Base-by-base conservation (phyloP, 2,113 vertebrate genomes). In the Pyxicephalus adspersus region DNA sequence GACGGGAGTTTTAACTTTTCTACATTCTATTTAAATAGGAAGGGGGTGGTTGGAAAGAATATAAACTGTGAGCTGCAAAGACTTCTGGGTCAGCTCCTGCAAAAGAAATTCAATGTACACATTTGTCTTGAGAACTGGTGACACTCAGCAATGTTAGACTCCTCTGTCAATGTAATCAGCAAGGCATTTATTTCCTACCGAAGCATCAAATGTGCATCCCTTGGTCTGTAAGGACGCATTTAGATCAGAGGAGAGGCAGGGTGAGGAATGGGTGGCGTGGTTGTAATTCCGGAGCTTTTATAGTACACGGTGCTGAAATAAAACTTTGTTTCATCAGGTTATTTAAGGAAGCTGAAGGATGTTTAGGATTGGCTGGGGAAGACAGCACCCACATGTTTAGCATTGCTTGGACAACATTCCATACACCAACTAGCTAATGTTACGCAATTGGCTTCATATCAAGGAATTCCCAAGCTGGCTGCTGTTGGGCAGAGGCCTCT, bases 371-470 rank as follows among this genome's bases (percentile, higher is more conserved):
- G 17, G 5, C 25, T 23, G 31, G 75, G 51, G 61, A 7, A 26
- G 17, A 57, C 9, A 25, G 11, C 4, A 25, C 26, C 11, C n/a
- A 54, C 38, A 61, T 54, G 26, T 4, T 72, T 80, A 16, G 23
- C 38, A 61, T 72, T 72, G 50, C 45, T 23, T 22, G 6, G 25
- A n/a, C 15, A 34, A 38, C 55, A 13, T 57, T 23, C 51, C 83
- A 34, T 58, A 34, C 54, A 84, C 63, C 51, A 34, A 52, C 75
- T 34, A 13, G 8, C 38, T 45, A 45, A 45, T 45, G 38, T 45
- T 45, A 45, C 38, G 2, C 11, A 45, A 45, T 45, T 2, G 6
- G 38, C 11, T 45, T 45, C 38, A 45, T 45, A 45, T 8, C 9
- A 13, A 45, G 38, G 15, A 45, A 45, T 8, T 6, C 8, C 0